Conservation (phyloP, 2,888 invertebrate species). For the Melanostoma mellinum region DNA sequence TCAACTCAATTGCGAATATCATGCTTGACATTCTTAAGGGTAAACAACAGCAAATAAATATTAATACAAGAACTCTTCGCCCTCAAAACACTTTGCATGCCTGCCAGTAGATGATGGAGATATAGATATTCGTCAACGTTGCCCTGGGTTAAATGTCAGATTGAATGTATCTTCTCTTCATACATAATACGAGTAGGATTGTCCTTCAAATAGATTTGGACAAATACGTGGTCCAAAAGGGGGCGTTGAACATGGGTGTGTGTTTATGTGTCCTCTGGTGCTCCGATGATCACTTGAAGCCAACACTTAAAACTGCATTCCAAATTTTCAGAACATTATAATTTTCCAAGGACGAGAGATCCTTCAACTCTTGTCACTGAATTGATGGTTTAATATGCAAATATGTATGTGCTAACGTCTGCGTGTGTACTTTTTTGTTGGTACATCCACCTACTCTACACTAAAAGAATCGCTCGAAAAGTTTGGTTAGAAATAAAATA, state of each 20-base stretch:
- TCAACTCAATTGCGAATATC: slow-evolving; percentile 51
- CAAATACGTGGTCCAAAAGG: neutral
- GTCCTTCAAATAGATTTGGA: neutral
- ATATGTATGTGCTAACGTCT: slow-evolving; percentile 24
- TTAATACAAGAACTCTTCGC: slow-evolving; percentile 53
- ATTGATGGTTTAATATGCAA: slow-evolving; percentile 58
- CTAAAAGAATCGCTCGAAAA: slow-evolving; percentile 29
- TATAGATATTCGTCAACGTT: slow-evolving; percentile 3
- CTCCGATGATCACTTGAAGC: slow-evolving; percentile 47
- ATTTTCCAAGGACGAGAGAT: slow-evolving; percentile 31
- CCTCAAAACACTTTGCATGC: slow-evolving; percentile 1
- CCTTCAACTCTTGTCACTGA: slow-evolving; percentile 41
- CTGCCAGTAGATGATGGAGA: neutral
- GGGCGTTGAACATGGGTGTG: slow-evolving; percentile 2
- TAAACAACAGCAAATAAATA: slow-evolving; percentile 67
- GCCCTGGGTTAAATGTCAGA: slow-evolving; percentile 50
- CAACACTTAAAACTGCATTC: slow-evolving; percentile 61
- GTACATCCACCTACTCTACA: slow-evolving; percentile 1
- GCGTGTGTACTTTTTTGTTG: neutral
- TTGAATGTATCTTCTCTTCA: slow-evolving; percentile 18
- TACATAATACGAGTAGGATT: neutral
- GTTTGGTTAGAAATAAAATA: slow-evolving; percentile 36
- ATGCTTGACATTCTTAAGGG: slow-evolving; percentile 54
- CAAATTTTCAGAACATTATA: slow-evolving; percentile 46
- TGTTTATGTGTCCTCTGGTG: neutral